Base-by-base conservation (phyloP, 1,140 invertebrate species). In the Pseudomyrmex cubaensis region DNA sequence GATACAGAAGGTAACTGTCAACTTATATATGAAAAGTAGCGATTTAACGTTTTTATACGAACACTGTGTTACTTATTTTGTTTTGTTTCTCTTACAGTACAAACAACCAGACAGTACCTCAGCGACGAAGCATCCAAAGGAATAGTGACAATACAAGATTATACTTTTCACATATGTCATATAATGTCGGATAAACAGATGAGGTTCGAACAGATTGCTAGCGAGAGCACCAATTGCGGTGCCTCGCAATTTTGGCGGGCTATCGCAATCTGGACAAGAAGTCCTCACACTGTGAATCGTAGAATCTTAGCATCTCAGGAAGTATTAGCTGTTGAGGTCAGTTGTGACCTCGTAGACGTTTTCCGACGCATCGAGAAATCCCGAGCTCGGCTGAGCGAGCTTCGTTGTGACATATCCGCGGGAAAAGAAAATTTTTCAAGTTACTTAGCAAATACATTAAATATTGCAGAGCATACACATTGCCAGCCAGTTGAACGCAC, bases 1-100 rank as follows among this genome's bases (percentile, higher is more conserved):
- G 89, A 90, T 97, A 66, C 96, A 97, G 91, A 97, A 97, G 95
- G 97, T 97, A 92, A 92, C 5, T 82, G 4, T 52, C 15, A 3
- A 52, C 9, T n/a, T 85, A 4, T 10, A 59, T 13, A 59, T 52
- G 17, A 35, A 52, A 73, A 12, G 15, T 20, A 4, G n/a, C 17
- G n/a, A 1, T 15, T n/a, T 46, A 57, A 44, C 62, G 46, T 64
- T 67, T 48, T 44, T 20, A 7, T n/a, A 44, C 62, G 3, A 46
- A 1, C 9, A 2, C 15, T 46, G 2, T 46, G 12, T 35, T 13
- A 54, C 12, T 35, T 52, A 3, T 69, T 7, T 82, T 25, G 25
- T 57, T 67, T 15, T n/a, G 0, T 15, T 77, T 85, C 0, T 15
- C 70, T 85, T 85, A 20, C 74, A 93, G 92, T 93, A 93, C 48